Base-by-base conservation (phyloP, 1,140 invertebrate species). In the Achatina immaculata region DNA sequence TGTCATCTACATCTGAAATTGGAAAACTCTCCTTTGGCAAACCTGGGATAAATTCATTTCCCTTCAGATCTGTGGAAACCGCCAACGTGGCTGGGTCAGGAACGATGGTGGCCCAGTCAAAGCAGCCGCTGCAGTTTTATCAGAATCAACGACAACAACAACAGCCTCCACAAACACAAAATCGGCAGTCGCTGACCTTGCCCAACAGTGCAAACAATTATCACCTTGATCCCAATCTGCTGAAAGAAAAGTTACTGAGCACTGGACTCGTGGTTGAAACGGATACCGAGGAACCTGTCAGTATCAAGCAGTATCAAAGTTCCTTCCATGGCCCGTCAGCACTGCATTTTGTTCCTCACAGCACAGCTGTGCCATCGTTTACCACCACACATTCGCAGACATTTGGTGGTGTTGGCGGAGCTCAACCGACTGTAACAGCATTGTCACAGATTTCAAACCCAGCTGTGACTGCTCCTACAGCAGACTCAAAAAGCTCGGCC, bases 231-330 rank as follows among this genome's bases (percentile, higher is more conserved):
- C 88, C 88, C 34, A 80, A 85, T 55, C 71, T 89, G 19, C 82
- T 89, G 31, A 86, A 85, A 58, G 82, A 89, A 42, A 89, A 87
- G 69, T 78, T 89, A 31, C 78, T 89, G 42, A 84, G 77, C n/a
- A 89, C 88, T 16, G 88, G 88, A 21, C 66, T 89, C 34, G 88
- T 84, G 1, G 82, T 85, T 65, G 83, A 84, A 14, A 65, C 75
- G 36, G 83, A 82, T 34, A 78, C 76, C 28, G 83, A 83, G 66
- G 82, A 85, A 45, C n/a, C 58, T 6, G 19, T 28, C 31, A 28
- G 31, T 28, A 2, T n/a, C 3, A 6, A 6, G n/a, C 16, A 62
- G 28, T 55, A 55, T 55, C 51, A 55, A 55, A 55, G 51, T 55
- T 28, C n/a, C 28, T 28, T 4, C 6, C n/a, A 31, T 9, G 1